Conservation (phyloP, 1,140 invertebrate species). For the Rhopalosiphum maidis region DNA sequence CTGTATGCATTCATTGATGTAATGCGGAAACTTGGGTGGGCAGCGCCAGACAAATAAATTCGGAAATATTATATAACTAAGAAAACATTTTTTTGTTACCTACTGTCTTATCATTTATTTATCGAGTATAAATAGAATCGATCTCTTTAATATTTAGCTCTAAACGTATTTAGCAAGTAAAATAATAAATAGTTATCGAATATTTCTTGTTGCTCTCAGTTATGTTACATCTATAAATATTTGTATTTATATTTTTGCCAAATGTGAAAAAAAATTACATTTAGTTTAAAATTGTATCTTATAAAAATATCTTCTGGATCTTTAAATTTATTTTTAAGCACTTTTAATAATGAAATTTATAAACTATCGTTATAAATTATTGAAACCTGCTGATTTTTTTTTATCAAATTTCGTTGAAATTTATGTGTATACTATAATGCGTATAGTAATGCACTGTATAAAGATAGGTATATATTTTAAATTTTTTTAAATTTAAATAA, state of each 20-base stretch:
- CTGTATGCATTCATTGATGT: no score
- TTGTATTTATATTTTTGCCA: background rate
- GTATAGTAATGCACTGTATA: no score
- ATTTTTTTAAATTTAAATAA: background rate
- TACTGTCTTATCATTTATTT: background rate
- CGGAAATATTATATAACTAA: background rate
- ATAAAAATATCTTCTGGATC: no score
- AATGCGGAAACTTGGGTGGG: background rate
- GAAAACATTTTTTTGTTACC: background rate
- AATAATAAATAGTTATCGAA: background rate
- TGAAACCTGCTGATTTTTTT: no score
- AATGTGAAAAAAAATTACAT: background rate
- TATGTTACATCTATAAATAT: background rate
- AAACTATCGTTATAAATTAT: no score
- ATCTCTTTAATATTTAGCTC: background rate
- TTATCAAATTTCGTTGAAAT: no score
- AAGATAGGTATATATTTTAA: no score
- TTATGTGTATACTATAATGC: no score
- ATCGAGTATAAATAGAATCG: background rate
- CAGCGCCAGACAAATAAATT: background rate
- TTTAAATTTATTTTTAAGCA: no score
- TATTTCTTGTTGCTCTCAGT: background rate
- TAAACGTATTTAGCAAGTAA: background rate
- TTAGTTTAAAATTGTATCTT: background rate
- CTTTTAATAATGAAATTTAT: no score